These are phyloP conservation scores for Harpalus rubripes DNA, from an alignment of 2,888 invertebrate genomes.

Conservation along the genomic window DNA sequence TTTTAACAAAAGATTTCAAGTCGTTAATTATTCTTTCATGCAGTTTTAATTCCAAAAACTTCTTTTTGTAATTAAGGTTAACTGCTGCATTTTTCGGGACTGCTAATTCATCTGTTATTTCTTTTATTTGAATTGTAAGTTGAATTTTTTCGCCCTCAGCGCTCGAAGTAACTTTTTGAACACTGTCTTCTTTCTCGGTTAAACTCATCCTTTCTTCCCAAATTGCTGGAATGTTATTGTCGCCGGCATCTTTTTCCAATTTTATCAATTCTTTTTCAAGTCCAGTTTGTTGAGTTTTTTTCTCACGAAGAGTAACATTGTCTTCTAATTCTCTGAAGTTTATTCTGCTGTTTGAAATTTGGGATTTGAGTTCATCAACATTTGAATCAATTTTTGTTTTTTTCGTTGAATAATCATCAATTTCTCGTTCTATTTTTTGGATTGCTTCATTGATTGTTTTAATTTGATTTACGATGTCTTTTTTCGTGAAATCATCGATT, in stretches of 20 bases:
- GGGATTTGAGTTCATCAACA: constrained; percentile 80
- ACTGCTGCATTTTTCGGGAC: constrained; percentile 85
- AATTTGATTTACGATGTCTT: constrained; percentile 80
- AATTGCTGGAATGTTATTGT: constrained; percentile 81
- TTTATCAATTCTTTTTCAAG: constrained; percentile 79
- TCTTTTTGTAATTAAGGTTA: constrained; percentile 83
- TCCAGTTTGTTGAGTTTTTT: constrained; percentile 77
- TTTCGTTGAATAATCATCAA: constrained; percentile 69
- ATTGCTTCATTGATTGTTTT: constrained; percentile 78
- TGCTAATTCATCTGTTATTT: constrained; percentile 80
- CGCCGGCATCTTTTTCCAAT: constrained; percentile 80
- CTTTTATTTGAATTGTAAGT: constrained; percentile 71
- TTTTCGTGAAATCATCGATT: constrained; percentile 80
- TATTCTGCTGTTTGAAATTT: constrained; percentile 81
- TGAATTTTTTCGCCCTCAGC: constrained; percentile 76
- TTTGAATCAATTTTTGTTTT: constrained; percentile 78
- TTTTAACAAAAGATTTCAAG: constrained; percentile 87
- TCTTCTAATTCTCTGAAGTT: constrained; percentile 81
- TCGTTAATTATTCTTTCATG: constrained; percentile 85
- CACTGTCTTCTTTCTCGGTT: constrained; percentile 78
- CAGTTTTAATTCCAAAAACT: constrained; percentile 82
- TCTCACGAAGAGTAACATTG: constrained; percentile 83
- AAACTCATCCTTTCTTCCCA: constrained; percentile 80
- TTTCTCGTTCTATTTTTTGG: constrained; percentile 71
- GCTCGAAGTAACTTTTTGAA: constrained; percentile 77